Evolutionary conservation across 2,888 invertebrate species (phyloP), one percentile per base, ranked within the genome.

Genomic region (Cyaniris semiargus): DNA sequence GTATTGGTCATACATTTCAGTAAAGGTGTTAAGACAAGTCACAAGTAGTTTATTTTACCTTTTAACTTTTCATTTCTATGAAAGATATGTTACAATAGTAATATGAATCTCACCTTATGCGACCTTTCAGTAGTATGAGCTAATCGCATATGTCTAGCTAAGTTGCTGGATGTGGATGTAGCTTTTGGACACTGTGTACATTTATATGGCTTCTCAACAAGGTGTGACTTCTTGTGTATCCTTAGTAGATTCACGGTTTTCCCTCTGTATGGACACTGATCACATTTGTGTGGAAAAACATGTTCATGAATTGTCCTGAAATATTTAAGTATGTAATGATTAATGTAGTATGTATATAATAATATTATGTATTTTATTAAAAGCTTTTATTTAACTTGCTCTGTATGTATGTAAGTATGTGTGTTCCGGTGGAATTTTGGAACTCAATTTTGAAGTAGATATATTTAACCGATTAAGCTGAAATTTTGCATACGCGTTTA

Each of bases 261-360:
- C 0, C 93, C 93, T 82, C 87, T 88, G 81, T 93, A 93, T 0
- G 92, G 91, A 79, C 93, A 93, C 60, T 84, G 83, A 23, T 92
- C 92, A 79, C 93, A 93, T 84, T 92, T 91, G 83, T 85, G 93
- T 3, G 93, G 93, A 80, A 93, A 93, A 72, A 91, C 81, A 78
- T 91, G 89, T 81, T 89, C 88, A 78, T 93, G 93, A 74, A 83
- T 90, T 56, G 84, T 85, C 86, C 90, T 90, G 81, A 1, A 81
- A 82, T 48, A 8, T 10, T 27, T 18, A 44, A 1, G 34, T 34
- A 7, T 8, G 1, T 34, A 34, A 38, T 38, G 8, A 38, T 44
- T 44, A 44, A 0, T 44, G 38, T 4, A 31, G 34, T 34, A 6
- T 34, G 7, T 10, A 27, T 23, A 58, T 4, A 7, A 58, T n/a